A percentile compares a stretch with the other conserved stretches of the same genome.
phyloP scores from a whole-genome alignment of 2,888 invertebrate genomes.

The Punctoribates punctum region DNA sequence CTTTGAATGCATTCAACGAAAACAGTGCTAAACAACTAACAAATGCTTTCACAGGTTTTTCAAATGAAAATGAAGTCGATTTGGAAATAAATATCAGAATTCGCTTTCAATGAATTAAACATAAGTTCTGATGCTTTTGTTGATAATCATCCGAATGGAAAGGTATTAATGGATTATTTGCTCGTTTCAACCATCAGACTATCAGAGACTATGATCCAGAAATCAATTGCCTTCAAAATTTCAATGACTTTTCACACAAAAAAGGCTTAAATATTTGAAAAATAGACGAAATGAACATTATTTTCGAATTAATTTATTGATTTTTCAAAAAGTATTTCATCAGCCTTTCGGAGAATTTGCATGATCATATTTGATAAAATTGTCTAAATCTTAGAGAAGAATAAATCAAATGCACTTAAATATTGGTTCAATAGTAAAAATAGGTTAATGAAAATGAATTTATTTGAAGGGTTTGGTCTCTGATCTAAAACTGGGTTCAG shows the following conservation, averaged over 20 bases:
- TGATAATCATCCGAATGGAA: not conserved
- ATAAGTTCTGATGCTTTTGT: not conserved
- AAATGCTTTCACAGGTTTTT: not conserved
- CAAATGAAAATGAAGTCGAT: slow-evolving; percentile 6
- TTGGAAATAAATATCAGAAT: slow-evolving; percentile 17
- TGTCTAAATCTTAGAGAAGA: no score
- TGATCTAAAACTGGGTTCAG: not conserved
- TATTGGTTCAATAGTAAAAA: no score
- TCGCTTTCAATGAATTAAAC: slow-evolving; percentile 5
- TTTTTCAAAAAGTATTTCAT: no score
- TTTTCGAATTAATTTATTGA: no score
- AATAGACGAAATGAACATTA: no score
- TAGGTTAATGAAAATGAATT: not conserved
- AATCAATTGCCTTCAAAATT: not conserved
- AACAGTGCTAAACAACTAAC: not conserved
- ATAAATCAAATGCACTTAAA: no score
- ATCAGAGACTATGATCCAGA: not conserved
- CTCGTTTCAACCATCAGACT: not conserved
- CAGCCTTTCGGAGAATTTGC: no score
- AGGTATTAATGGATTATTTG: not conserved
- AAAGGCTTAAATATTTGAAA: no score
- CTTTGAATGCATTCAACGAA: not conserved
- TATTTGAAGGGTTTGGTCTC: not conserved
- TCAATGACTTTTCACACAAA: not conserved
- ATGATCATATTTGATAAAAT: no score